Conservation (phyloP, 2,797 vertebrate genomes). For the Enteromius mattozi region DNA sequence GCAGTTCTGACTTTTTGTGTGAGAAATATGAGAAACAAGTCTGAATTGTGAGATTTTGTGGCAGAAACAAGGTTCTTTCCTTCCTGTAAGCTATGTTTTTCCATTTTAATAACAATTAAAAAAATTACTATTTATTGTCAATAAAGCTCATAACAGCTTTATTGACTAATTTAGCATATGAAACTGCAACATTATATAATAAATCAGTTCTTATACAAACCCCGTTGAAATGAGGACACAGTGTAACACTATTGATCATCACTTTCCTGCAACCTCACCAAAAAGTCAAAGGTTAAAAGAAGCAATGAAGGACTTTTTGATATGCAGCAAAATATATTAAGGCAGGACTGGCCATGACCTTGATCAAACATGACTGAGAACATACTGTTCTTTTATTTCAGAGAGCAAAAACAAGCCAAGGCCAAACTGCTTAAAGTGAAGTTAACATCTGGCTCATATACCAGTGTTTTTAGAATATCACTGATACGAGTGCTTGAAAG, state of each 20-base stretch:
- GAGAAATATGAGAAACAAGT: too few relatives aligned
- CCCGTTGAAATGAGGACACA: background rate
- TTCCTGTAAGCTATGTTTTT: background rate
- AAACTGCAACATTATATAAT: background rate
- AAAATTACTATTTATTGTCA: too few relatives aligned
- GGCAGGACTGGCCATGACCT: constrained; percentile 29
- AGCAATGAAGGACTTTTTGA: constrained; percentile 24
- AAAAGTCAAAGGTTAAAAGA: constrained; percentile 36
- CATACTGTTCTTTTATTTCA: constrained; percentile 30
- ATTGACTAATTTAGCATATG: background rate
- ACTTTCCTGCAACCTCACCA: background rate
- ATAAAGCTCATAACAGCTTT: background rate
- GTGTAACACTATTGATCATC: background rate
- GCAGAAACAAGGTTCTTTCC: background rate
- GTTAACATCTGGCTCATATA: constrained; percentile 22
- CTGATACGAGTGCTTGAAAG: background rate
- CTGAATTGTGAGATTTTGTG: too few relatives aligned
- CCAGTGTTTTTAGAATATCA: constrained; percentile 21
- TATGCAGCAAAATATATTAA: constrained; percentile 29
- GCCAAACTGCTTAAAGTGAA: constrained; percentile 12
- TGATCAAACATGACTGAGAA: constrained; percentile 34
- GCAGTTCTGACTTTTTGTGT: too few relatives aligned
- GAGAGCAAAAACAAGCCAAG: constrained; percentile 36
- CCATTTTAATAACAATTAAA: background rate
- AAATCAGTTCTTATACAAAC: background rate